Percentiles rank a stretch among this genome's conserved stretches.
phyloP scores from a whole-genome alignment of 1,140 invertebrate genomes.

The Euura saliciscinereae region DNA sequence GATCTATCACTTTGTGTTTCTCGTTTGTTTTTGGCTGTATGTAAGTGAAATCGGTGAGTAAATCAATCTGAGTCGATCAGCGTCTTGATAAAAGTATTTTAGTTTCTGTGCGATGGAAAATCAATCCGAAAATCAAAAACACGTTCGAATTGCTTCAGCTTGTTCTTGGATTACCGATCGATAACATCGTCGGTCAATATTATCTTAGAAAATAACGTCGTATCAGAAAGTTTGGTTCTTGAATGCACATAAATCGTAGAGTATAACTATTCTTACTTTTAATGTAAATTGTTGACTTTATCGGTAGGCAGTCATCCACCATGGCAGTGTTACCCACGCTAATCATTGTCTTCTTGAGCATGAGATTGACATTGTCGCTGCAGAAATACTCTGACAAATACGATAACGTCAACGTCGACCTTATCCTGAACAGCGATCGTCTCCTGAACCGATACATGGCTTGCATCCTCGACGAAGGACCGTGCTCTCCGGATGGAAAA shows the following conservation, averaged over 20 bases:
- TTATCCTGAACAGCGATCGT: slow-evolving; percentile 18
- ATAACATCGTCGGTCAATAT: too few relatives aligned
- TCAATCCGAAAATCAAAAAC: too few relatives aligned
- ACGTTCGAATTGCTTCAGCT: too few relatives aligned
- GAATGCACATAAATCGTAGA: too few relatives aligned
- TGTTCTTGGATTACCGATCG: too few relatives aligned
- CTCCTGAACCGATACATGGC: slow-evolving; percentile 15
- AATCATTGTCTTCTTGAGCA: background rate
- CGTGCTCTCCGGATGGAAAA: slow-evolving; percentile 47
- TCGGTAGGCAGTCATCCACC: background rate
- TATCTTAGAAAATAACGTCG: too few relatives aligned
- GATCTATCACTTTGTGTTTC: background rate
- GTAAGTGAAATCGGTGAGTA: background rate
- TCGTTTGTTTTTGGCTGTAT: background rate
- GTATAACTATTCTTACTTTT: too few relatives aligned
- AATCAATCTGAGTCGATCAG: too few relatives aligned
- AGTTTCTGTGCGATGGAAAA: too few relatives aligned
- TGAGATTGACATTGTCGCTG: background rate
- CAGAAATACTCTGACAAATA: slow-evolving; percentile 9
- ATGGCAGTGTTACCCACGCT: background rate
- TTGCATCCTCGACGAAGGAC: slow-evolving; percentile 49
- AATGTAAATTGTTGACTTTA: too few relatives aligned
- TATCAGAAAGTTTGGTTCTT: too few relatives aligned
- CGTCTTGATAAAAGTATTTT: too few relatives aligned
- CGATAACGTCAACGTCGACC: slow-evolving; percentile 19